These are phyloP conservation scores for Arothron firmamentum DNA, from an alignment of 2,113 vertebrate genomes.

Conservation along the genomic window DNA sequence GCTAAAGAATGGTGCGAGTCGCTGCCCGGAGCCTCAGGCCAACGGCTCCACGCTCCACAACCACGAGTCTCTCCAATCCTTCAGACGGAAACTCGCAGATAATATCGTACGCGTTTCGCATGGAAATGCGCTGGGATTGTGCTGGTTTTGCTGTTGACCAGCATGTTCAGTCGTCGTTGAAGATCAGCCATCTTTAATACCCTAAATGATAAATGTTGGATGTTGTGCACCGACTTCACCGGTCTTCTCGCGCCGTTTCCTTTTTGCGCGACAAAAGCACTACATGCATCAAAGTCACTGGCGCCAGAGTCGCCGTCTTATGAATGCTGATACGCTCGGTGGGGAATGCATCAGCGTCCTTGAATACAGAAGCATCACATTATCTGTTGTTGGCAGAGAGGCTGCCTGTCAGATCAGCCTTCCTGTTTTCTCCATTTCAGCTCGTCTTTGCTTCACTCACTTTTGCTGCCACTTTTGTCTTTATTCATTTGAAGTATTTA, in stretches of 20 bases:
- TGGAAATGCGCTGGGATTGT: neutral
- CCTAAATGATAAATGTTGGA: too few species aligned
- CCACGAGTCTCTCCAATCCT: constrained; percentile 46
- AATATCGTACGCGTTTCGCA: constrained; percentile 14
- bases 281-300: constrained; percentile 69
- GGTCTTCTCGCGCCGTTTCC: constrained; percentile 30
- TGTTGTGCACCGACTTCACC: too few species aligned
- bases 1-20: constrained; percentile 33
- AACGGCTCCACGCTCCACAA: constrained; percentile 45
- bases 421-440: constrained; percentile 18
- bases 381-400: constrained; percentile 45
- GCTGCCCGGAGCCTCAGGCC: constrained; percentile 43
- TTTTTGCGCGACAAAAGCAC: constrained; percentile 57
- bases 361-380: constrained; percentile 56
- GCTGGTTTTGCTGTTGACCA: neutral
- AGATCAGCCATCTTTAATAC: neutral
- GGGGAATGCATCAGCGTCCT: constrained; percentile 55
- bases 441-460: constrained; percentile 5
- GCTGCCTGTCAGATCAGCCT: constrained; percentile 37
- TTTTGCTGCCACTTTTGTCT: constrained; percentile 11
- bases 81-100: constrained; percentile 21
- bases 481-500: too few species aligned
- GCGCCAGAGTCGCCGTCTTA: constrained; percentile 47
- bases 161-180: neutral
- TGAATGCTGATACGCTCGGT: constrained; percentile 64